Evolutionary conservation across 2,113 vertebrate species (phyloP).

Genomic region (Lampris incognitus): DNA sequence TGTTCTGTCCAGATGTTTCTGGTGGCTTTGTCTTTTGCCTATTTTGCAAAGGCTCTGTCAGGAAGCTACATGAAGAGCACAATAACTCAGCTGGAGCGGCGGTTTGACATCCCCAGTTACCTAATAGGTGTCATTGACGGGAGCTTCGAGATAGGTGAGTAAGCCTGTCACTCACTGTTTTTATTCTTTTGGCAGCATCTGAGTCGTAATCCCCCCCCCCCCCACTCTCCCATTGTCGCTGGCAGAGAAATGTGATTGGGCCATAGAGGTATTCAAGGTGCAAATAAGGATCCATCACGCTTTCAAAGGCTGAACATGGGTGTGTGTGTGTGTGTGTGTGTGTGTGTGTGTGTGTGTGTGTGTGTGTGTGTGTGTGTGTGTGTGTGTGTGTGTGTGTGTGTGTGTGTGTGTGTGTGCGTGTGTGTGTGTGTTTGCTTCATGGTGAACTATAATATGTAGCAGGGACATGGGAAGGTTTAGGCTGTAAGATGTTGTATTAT

Average conservation of each 20-base stretch:
- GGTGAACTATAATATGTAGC: slow-evolving; percentile 57
- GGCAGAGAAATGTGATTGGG: slow-evolving; percentile 61
- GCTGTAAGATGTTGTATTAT: slow-evolving; percentile 9
- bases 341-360: slow-evolving; percentile 12
- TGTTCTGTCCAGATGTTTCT: slow-evolving; percentile 87
- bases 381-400: not conserved
- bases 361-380: slow-evolving; percentile 17
- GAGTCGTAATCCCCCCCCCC: slow-evolving; percentile 30
- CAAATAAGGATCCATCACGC: slow-evolving; percentile 64
- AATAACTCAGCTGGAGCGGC: slow-evolving; percentile 94
- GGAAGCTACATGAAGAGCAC: slow-evolving; percentile 97
- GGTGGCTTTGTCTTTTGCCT: slow-evolving; percentile 90
- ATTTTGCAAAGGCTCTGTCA: slow-evolving; percentile 92
- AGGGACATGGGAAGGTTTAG: slow-evolving; percentile 35
- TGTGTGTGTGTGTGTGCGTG: too few species aligned
- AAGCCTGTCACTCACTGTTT: slow-evolving; percentile 39
- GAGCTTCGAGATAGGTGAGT: slow-evolving; percentile 96
- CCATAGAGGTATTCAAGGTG: slow-evolving; percentile 55
- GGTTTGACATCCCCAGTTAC: slow-evolving; percentile 94
- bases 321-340: slow-evolving; percentile 1
- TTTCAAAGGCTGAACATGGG: slow-evolving; percentile 37
- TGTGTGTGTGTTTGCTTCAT: not conserved
- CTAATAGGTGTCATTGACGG: slow-evolving; percentile 94
- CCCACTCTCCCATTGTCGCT: slow-evolving; percentile 32
- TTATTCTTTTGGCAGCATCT: slow-evolving; percentile 44